Percentiles rank a stretch among this genome's conserved stretches.
Conservation (phyloP, 2,113 vertebrate genomes). For the Equus quagga region DNA sequence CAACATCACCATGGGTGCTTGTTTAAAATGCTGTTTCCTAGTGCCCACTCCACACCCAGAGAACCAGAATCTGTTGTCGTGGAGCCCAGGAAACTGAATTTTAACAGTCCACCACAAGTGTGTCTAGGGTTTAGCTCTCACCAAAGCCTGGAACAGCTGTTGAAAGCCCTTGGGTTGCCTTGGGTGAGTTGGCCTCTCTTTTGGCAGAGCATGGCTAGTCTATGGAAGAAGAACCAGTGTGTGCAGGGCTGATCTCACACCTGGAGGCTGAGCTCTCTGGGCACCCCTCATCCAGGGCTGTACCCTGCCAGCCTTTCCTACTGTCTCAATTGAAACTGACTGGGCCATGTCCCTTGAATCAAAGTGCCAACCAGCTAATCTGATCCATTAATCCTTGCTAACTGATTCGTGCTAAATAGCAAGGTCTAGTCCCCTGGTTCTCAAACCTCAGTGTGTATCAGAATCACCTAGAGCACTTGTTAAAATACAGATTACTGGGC, state of each 20-base stretch:
- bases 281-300: background rate
- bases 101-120: background rate
- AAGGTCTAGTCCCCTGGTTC: background rate
- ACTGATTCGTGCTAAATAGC: background rate
- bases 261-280: background rate
- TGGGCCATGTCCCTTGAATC: background rate
- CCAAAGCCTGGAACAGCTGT: background rate
- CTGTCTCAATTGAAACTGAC: background rate
- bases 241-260: background rate
- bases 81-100: background rate
- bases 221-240: background rate
- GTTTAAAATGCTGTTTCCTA: background rate
- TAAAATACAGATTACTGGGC: background rate
- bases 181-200: background rate
- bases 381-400: background rate
- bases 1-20: background rate
- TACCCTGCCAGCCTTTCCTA: background rate
- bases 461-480: background rate
- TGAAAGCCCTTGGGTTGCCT: background rate
- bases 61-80: background rate
- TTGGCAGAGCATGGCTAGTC: background rate
- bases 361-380: slow-evolving; percentile 15
- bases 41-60: background rate
- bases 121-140: background rate
- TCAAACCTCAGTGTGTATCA: background rate